Evolutionary conservation across 2,113 vertebrate genomes (phyloP).

Genomic region (Hydrochoerus hydrochaeris): DNA sequence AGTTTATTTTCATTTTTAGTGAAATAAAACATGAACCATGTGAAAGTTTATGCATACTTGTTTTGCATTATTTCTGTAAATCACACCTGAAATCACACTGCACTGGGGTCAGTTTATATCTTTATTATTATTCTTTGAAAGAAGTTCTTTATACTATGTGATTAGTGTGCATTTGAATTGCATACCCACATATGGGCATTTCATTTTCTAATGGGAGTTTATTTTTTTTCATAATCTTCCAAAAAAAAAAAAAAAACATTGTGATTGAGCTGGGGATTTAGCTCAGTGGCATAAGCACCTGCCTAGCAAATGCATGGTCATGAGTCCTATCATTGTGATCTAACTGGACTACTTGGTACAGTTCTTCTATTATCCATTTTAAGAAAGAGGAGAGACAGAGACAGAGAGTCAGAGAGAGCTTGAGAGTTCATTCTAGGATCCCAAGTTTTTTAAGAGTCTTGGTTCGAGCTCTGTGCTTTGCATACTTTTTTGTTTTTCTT

Average conservation of each 20-base stretch:
- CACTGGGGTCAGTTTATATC: neutral
- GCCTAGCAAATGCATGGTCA: too few relatives aligned
- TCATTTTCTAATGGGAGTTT: neutral
- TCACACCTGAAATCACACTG: neutral
- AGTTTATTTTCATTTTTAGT: neutral
- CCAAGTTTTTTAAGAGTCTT: neutral
- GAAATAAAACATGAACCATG: neutral
- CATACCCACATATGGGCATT: neutral
- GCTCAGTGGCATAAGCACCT: too few relatives aligned
- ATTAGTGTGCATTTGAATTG: neutral
- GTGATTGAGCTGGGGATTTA: too few relatives aligned
- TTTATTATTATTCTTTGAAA: neutral
- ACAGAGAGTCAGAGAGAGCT: neutral
- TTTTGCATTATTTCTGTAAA: neutral
- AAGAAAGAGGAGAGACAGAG: neutral
- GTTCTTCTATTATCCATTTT: neutral
- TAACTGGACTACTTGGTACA: neutral
- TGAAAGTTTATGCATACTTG: neutral
- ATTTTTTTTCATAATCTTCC: neutral
- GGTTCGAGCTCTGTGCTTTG: neutral
- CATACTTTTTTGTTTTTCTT: neutral
- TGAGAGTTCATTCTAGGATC: neutral
- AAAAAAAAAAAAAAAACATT: neutral
- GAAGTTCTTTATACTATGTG: neutral
- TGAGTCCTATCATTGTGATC: neutral